Conservation (phyloP, 2,888 invertebrate genomes). For the Drosophila pseudotalamancana region DNA sequence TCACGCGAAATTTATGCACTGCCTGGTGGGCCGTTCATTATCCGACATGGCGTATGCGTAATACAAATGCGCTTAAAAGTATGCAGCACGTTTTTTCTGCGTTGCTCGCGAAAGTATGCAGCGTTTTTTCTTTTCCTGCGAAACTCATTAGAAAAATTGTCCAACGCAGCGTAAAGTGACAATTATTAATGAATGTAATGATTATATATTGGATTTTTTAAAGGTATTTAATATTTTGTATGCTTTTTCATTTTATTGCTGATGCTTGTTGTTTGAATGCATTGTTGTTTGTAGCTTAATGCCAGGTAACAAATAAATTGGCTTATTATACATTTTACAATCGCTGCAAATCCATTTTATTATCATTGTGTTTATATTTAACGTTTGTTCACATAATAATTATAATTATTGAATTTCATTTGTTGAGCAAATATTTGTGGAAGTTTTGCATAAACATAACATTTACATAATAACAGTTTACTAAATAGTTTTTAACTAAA, state of each 20-base stretch:
- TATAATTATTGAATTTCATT: constrained; percentile 5
- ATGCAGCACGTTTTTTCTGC: constrained; percentile 23
- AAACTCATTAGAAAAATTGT: constrained; percentile 71
- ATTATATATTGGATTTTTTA: constrained; percentile 23
- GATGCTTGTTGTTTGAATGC: constrained; percentile 33
- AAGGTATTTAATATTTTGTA: constrained; percentile 13
- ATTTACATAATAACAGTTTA: constrained; percentile 56
- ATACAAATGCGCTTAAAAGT: constrained; percentile 50
- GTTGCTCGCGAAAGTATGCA: constrained; percentile 43
- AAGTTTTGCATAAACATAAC: constrained; percentile 41
- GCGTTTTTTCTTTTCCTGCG: constrained; percentile 9
- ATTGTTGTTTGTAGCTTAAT: constrained; percentile 49
- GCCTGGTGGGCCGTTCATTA: constrained; percentile 54
- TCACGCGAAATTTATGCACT: constrained; percentile 70
- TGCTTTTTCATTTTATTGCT: constrained; percentile 44
- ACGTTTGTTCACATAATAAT: constrained; percentile 22
- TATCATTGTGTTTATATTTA: constrained; percentile 14
- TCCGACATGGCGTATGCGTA: constrained; percentile 49
- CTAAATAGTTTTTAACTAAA: constrained; percentile 52
- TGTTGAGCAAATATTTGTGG: constrained; percentile 52
- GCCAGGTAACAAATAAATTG: constrained; percentile 26
- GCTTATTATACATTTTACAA: constrained; percentile 28
- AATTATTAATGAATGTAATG: constrained; percentile 36
- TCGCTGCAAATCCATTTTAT: constrained; percentile 39
- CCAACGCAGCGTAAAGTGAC: constrained; percentile 42